Evolutionary conservation across 2,113 vertebrate species (phyloP), one percentile per base, ranked within the genome.

Genomic region (Oostethus manadensis): DNA sequence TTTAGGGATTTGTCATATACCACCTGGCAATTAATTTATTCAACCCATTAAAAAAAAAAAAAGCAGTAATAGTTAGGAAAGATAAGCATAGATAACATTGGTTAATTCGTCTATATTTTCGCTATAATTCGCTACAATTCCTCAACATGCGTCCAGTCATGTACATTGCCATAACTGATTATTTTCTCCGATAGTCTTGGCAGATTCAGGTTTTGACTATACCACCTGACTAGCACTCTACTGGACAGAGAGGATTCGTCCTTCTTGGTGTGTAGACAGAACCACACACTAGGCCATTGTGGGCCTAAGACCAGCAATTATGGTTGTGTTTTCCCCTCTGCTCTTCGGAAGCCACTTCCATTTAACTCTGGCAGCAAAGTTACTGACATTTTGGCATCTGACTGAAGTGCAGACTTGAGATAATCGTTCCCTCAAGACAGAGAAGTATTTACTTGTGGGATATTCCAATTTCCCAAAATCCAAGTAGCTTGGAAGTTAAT

Each of bases 271-370:
- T 62, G 66, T 16, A 65, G 33, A 70, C 47, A 65, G 38, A 82
- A 81, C 73, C 81, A 68, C 76, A 84, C 79, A 77, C 68, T 70
- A 64, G 62, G 70, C 70, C 74, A 70, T 78, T 84, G 78, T 83
- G 84, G 76, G 73, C 58, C 70, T 56, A 57, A n/a, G 44, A 80
- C 78, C 76, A 61, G 80, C 81, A 86, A 86, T 86, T 84, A 80
- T 80, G 80, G 79, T 83, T 84, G 74, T 79, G 77, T 84, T 82
- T 82, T 77, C 75, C 50, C 67, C 71, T 75, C 61, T 74, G 70
- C 69, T 79, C 61, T 75, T 81, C 58, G 68, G 71, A 80, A 83
- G 73, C 79, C 80, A 79, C 80, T 81, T 86, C 79, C 83, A 83
- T 78, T 83, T 78, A 62, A 82, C 81, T 73, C 73, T 70, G 62